phyloP scores from a whole-genome alignment of 2,113 vertebrate genomes.

The Amazona vittata region DNA sequence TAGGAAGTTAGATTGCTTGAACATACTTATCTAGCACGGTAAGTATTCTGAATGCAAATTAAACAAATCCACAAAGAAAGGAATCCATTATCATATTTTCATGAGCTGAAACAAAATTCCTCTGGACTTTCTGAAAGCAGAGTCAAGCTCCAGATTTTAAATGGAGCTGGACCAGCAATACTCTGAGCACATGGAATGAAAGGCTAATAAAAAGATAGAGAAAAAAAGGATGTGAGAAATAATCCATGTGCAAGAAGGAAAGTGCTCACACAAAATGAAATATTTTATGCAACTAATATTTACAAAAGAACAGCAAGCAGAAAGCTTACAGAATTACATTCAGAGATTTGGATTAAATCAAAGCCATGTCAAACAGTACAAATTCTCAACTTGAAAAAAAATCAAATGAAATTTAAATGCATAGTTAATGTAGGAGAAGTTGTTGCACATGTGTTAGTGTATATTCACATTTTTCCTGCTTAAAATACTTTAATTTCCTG shows the following conservation, averaged over 20 bases:
- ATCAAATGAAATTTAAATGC: background rate
- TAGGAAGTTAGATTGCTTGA: constrained; percentile 29
- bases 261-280: constrained; percentile 1
- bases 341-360: constrained; percentile 6
- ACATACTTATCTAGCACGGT: constrained; percentile 55
- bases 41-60: constrained; percentile 43
- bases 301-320: background rate
- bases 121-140: background rate
- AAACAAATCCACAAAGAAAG: constrained; percentile 38
- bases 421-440: background rate
- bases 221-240: background rate
- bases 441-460: background rate
- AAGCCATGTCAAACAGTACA: background rate
- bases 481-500: background rate
- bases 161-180: background rate
- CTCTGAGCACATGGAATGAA: background rate
- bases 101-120: background rate
- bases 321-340: constrained; percentile 6
- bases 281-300: background rate
- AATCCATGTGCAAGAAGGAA: background rate
- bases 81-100: background rate
- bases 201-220: background rate
- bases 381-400: background rate
- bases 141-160: constrained; percentile 20
- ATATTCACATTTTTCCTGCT: background rate